Evolutionary conservation across 35 echinoderm and acorn worm species (phyloP).

Genomic region (Hemicentrotus pulcherrimus): DNA sequence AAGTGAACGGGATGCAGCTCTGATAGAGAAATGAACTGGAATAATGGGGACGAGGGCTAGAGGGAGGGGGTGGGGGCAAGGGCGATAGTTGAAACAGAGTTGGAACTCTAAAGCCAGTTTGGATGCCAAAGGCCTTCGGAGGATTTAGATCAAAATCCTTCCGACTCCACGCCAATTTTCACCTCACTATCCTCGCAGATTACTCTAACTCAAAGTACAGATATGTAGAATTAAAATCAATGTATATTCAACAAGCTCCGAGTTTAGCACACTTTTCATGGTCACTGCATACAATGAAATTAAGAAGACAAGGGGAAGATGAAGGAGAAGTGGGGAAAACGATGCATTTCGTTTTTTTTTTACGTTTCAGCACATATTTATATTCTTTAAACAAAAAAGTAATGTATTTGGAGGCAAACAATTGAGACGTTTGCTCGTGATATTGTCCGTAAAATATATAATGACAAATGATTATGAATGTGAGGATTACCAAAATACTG

Average conservation of each 20-base stretch:
- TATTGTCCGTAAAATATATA: no score
- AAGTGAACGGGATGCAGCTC: no score
- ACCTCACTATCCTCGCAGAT: conserved; percentile 40
- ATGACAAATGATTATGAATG: no score
- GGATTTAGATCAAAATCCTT: conserved; percentile 30
- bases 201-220: conserved; percentile 36
- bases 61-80: neutral
- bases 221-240: neutral
- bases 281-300: neutral
- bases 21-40: no score
- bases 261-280: neutral
- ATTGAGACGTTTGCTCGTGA: neutral
- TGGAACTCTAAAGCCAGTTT: neutral
- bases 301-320: no score
- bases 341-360: neutral
- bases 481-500: no score
- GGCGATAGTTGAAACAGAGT: neutral
- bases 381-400: neutral
- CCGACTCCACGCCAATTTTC: conserved; percentile 54
- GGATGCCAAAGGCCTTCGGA: conserved; percentile 4
- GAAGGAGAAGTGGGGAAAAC: neutral
- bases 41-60: neutral
- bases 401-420: neutral
- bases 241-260: neutral
- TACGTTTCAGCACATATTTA: neutral